These are phyloP conservation scores for Ivindomyrus marchei DNA, from an alignment of 2,113 vertebrate genomes.

Conservation along the genomic window DNA sequence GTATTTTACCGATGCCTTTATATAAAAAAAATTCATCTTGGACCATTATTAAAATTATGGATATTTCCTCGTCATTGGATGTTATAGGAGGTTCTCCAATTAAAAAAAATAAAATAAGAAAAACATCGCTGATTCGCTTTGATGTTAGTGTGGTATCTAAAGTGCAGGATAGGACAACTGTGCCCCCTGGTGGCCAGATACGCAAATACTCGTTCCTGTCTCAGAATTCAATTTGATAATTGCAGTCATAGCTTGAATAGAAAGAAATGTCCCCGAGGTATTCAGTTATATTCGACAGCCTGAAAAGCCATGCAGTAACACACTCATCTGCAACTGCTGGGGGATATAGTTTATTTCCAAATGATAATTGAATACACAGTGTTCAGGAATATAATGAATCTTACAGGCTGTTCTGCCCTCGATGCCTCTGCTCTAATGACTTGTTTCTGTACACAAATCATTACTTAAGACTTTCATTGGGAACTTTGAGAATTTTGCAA, in stretches of 20 bases:
- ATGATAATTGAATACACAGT: neutral
- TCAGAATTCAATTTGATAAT: neutral
- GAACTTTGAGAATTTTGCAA: neutral
- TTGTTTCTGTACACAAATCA: neutral
- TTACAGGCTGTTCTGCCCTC: neutral
- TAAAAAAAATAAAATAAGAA: neutral
- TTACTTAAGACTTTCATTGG: neutral
- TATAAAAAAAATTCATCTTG: neutral
- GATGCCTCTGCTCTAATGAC: neutral
- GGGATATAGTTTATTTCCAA: neutral
- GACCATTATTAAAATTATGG: neutral
- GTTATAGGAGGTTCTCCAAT: neutral
- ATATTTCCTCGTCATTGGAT: neutral
- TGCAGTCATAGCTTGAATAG: neutral
- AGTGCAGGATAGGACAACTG: neutral
- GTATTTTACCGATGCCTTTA: neutral
- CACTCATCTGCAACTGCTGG: neutral
- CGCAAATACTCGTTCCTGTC: neutral
- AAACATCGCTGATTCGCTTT: neutral
- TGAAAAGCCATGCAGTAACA: neutral
- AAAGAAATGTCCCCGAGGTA: neutral
- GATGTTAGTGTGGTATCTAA: neutral
- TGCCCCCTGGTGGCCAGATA: neutral
- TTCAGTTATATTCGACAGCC: neutral
- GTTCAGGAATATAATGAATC: neutral